phyloP scores from a whole-genome alignment of 2,797 vertebrate species.

The Syndactyla subalaris region DNA sequence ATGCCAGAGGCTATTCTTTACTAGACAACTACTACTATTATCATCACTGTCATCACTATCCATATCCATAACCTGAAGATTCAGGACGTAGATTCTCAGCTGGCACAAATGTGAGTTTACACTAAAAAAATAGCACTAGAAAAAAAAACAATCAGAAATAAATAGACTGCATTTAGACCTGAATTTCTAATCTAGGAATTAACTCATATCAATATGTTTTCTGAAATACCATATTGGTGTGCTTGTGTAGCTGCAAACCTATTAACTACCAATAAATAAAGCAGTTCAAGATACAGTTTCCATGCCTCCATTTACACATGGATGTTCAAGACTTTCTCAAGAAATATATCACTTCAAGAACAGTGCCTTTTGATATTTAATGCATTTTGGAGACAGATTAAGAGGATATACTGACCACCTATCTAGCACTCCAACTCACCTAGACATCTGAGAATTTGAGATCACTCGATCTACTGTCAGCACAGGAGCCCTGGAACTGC shows the following conservation, averaged over 20 bases:
- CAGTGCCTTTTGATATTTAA: not conserved
- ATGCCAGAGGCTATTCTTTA: not conserved
- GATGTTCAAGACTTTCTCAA: not conserved
- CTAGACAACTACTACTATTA: not conserved
- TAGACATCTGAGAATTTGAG: not conserved
- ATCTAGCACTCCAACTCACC: not conserved
- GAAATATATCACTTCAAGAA: not conserved
- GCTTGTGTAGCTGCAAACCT: not conserved
- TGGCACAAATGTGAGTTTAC: not conserved
- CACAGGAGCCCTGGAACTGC: not conserved
- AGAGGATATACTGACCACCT: rapidly evolving
- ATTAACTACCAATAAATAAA: not conserved
- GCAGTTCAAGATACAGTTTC: not conserved
- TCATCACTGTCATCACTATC: not conserved
- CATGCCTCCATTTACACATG: not conserved
- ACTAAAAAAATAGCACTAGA: not conserved
- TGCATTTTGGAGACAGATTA: not conserved
- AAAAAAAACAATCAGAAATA: not conserved
- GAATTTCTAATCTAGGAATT: not conserved
- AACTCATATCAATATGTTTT: not conserved
- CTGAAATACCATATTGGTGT: not conserved
- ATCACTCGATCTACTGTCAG: not conserved
- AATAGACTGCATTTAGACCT: not conserved
- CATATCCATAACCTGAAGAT: not conserved
- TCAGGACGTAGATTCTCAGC: not conserved